Evolutionary conservation across 2,113 vertebrate genomes (phyloP).

Genomic region (Dipodomys stephensi): DNA sequence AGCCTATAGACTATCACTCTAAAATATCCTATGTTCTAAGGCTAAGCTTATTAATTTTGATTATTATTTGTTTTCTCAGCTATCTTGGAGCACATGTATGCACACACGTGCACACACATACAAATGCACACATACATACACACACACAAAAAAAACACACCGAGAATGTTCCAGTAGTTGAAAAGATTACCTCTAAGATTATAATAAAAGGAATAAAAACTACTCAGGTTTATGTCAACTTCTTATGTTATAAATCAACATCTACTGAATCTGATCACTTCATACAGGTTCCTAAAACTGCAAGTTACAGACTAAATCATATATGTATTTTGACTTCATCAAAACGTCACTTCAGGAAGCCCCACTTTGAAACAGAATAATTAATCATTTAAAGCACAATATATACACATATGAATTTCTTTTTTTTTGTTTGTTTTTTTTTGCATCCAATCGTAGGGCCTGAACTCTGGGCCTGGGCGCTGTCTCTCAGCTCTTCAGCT

Average conservation of each 20-base stretch:
- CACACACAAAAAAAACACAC: background rate
- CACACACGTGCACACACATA: too few relatives aligned
- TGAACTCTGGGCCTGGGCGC: too few relatives aligned
- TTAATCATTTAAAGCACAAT: slow-evolving; percentile 27
- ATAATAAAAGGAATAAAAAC: background rate
- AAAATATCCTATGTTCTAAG: background rate
- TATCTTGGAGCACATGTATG: background rate
- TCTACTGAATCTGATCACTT: background rate
- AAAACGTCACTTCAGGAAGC: slow-evolving; percentile 30
- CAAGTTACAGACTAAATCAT: slow-evolving; percentile 1
- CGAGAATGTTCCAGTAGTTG: slow-evolving; percentile 12
- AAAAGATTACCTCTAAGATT: background rate
- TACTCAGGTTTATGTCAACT: background rate
- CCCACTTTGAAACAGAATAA: slow-evolving; percentile 1
- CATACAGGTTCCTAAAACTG: background rate
- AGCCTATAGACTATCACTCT: background rate
- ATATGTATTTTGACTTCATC: slow-evolving; percentile 1
- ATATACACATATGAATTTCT: background rate
- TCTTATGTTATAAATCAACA: background rate
- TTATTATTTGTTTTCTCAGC: slow-evolving; percentile 10
- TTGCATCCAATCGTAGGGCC: too few relatives aligned
- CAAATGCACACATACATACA: too few relatives aligned
- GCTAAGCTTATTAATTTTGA: slow-evolving; percentile 13
- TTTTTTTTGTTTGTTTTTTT: too few relatives aligned
- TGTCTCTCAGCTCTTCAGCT: too few relatives aligned